Conservation (phyloP, 2,113 vertebrate genomes). For the Rhinichthys klamathensis region DNA sequence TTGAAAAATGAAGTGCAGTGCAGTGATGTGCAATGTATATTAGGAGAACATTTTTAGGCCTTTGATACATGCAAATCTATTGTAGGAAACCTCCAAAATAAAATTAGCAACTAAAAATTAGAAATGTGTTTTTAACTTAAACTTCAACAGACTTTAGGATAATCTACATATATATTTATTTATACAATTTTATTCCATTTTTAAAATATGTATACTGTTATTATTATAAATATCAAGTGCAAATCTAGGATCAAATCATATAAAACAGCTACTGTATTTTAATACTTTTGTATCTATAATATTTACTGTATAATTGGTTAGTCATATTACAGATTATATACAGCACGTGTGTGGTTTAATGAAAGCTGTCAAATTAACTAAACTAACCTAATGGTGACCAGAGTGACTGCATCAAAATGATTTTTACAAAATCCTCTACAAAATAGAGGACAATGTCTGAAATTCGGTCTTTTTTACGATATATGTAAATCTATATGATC, state of each 20-base stretch:
- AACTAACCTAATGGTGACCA: not conserved
- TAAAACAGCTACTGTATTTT: not conserved
- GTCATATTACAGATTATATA: conserved; percentile 50
- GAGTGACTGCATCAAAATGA: not conserved
- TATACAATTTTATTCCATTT: not conserved
- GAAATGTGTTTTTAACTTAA: not conserved
- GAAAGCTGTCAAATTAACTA: not conserved
- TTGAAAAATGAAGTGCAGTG: no score
- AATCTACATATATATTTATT: not conserved
- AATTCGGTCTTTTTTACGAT: conserved; percentile 1
- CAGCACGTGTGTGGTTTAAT: conserved; percentile 50
- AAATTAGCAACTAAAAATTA: no score
- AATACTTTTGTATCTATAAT: not conserved
- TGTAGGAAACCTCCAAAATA: no score
- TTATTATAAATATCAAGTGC: not conserved
- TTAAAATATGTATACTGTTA: not conserved
- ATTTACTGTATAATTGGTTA: not conserved
- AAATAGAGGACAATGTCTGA: not conserved
- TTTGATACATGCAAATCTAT: no score
- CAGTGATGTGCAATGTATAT: no score
- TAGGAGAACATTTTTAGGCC: no score
- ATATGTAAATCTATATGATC: not conserved
- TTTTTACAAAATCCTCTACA: no score
- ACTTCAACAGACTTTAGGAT: not conserved
- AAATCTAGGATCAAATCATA: not conserved